Percentiles rank a stretch among this genome's conserved stretches.
Conservation (phyloP, 2,888 invertebrate genomes). For the Meteorus colon region DNA sequence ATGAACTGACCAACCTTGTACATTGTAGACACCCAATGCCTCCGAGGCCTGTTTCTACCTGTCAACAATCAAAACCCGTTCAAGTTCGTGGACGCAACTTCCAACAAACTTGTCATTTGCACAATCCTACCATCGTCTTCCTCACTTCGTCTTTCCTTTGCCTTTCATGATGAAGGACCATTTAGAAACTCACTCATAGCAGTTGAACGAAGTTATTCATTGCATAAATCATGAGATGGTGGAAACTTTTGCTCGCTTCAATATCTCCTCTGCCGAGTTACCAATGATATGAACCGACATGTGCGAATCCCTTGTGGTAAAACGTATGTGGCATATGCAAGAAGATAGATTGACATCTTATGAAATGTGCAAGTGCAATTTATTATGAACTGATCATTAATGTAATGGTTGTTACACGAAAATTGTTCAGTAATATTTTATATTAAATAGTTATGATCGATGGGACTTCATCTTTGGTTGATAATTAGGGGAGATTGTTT, state of each 20-base stretch:
- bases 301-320: not conserved
- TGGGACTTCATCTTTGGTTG: no score
- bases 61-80: not conserved
- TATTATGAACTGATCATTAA: no score
- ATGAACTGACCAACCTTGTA: conserved; percentile 8
- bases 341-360: not conserved
- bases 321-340: not conserved
- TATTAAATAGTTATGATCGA: no score
- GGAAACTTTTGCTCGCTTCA: not conserved
- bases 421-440: no score
- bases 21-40: not conserved
- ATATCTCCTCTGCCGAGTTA: not conserved
- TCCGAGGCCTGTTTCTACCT: not conserved
- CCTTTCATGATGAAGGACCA: not conserved
- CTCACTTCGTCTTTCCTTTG: not conserved
- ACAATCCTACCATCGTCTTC: not conserved
- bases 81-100: conserved; percentile 7
- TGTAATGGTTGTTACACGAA: no score
- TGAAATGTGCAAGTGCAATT: not conserved
- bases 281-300: not conserved
- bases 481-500: no score
- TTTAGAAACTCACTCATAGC: not conserved
- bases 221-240: not conserved
- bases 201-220: not conserved
- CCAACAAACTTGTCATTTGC: not conserved